Evolutionary conservation across 2,888 invertebrate species (phyloP).

Genomic region (Archaeoteleia sp.): DNA sequence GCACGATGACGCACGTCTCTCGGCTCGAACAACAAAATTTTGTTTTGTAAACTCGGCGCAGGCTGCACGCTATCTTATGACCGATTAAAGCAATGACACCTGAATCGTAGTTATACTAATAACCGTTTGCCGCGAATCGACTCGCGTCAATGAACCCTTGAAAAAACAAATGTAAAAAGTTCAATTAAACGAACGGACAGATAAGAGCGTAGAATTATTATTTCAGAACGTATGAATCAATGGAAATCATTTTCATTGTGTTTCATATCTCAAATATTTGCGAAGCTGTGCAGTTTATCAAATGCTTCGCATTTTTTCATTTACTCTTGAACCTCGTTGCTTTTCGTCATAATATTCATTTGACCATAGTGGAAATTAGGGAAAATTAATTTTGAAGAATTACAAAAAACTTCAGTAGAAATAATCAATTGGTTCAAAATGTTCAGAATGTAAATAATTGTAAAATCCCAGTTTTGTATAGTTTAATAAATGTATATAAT

Average conservation of each 20-base stretch:
- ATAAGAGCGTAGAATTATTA: constrained; percentile 51
- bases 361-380: no score
- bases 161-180: constrained; percentile 53
- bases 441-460: no score
- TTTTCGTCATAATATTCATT: no score
- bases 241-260: constrained; percentile 49
- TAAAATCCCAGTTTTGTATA: no score
- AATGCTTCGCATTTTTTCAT: no score
- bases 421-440: no score
- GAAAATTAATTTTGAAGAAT: no score
- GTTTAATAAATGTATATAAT: no score
- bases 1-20: constrained; percentile 63
- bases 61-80: constrained; percentile 31
- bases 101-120: constrained; percentile 51
- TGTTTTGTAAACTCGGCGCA: constrained; percentile 57
- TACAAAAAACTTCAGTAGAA: no score
- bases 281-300: constrained; percentile 19
- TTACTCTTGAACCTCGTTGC: no score
- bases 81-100: constrained; percentile 52
- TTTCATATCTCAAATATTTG: constrained; percentile 48
- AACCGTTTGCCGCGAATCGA: constrained; percentile 43
- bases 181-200: constrained; percentile 51
- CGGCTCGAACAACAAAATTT: constrained; percentile 67
- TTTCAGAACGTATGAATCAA: constrained; percentile 50
- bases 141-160: constrained; percentile 51